Percentiles rank a stretch among this genome's conserved stretches.
Evolutionary conservation across 2,113 vertebrate genomes (phyloP).

Genomic region (Motacilla alba): DNA sequence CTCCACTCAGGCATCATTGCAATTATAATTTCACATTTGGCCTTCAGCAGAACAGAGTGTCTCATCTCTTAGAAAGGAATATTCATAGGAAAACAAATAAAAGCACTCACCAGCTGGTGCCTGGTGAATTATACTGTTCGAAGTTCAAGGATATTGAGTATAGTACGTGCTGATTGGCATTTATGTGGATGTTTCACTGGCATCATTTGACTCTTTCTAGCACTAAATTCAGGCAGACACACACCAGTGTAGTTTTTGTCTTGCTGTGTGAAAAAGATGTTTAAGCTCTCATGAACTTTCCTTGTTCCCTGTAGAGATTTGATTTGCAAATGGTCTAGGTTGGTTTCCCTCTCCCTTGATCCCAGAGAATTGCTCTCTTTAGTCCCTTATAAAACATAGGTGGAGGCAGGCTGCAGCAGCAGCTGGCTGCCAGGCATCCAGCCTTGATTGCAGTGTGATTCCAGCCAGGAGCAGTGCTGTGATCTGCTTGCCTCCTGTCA

Average conservation of each 20-base stretch:
- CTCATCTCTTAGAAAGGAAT: slow-evolving; percentile 26
- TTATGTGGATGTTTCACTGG: background rate
- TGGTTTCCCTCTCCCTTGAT: background rate
- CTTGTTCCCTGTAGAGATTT: background rate
- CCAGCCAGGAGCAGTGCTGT: background rate
- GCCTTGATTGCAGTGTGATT: background rate
- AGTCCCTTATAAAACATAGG: background rate
- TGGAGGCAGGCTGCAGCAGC: background rate
- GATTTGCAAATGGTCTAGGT: background rate
- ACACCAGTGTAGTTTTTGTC: background rate
- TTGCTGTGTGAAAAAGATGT: background rate
- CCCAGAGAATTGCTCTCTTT: background rate
- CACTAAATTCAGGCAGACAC: background rate
- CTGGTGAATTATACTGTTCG: background rate
- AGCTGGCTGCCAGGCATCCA: background rate
- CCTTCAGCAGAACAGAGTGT: slow-evolving; percentile 3
- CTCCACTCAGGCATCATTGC: background rate
- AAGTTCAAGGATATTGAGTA: background rate
- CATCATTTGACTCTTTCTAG: background rate
- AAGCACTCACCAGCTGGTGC: slow-evolving; percentile 51
- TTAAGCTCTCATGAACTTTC: background rate
- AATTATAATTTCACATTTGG: slow-evolving; percentile 32
- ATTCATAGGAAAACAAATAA: slow-evolving; percentile 47
- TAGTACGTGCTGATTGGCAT: background rate
- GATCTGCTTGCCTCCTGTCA: background rate